Percentiles rank a stretch among this genome's conserved stretches.
Conservation (phyloP, 2,888 invertebrate species). For the Autographa gamma region DNA sequence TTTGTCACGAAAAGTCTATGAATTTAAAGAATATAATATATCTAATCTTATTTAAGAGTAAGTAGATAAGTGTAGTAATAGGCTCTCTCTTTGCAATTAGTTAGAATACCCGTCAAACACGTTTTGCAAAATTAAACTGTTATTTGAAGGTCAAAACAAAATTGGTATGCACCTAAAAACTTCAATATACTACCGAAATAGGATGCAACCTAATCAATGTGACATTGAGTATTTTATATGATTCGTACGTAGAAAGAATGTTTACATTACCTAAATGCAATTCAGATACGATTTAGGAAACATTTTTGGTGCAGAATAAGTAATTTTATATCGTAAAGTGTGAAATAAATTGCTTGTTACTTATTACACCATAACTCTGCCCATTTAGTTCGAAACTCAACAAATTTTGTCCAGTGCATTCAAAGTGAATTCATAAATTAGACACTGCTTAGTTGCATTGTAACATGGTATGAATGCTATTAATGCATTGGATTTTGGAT, state of each 20-base stretch:
- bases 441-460: neutral
- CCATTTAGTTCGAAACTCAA: conserved; percentile 22
- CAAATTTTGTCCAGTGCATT: conserved; percentile 21
- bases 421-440: conserved; percentile 32
- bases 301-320: conserved; percentile 18
- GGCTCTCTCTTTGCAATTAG: no score
- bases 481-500: neutral
- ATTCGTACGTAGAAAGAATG: conserved; percentile 54
- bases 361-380: conserved; percentile 18
- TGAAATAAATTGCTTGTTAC: conserved; percentile 28
- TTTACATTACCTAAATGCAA: conserved; percentile 30
- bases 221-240: conserved; percentile 59
- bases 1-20: no score
- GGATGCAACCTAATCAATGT: conserved; percentile 47
- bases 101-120: no score
- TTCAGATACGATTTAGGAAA: neutral
- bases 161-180: conserved; percentile 56
- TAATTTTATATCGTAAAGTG: conserved; percentile 34
- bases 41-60: no score
- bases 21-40: no score
- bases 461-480: conserved; percentile 25
- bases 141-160: conserved; percentile 37
- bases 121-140: no score
- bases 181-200: conserved; percentile 43
- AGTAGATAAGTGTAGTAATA: no score